Conservation (phyloP, 2,888 invertebrate species). For the Melikaiella ostensackeni region DNA sequence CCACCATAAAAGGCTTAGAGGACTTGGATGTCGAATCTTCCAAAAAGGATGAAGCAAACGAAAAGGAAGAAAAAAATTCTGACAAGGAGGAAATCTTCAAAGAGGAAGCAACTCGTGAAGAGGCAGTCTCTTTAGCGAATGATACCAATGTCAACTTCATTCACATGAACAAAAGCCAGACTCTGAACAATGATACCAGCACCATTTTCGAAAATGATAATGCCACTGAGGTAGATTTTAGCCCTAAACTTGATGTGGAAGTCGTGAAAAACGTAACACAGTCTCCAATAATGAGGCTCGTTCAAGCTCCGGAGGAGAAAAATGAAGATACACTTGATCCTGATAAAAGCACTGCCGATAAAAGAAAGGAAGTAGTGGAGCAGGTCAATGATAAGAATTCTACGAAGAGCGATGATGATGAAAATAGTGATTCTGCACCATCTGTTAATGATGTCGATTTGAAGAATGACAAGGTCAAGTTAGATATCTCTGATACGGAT, state of each 20-base stretch:
- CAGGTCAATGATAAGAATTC: conserved; percentile 15
- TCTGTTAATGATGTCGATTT: conserved; percentile 20
- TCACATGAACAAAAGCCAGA: not conserved
- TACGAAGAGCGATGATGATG: conserved; percentile 16
- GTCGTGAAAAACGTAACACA: conserved; percentile 59
- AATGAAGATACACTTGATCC: not conserved
- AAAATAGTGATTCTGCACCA: not conserved
- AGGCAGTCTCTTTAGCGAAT: conserved; percentile 62
- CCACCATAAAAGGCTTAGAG: not conserved
- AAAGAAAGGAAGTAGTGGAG: not conserved
- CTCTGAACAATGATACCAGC: conserved; percentile 54
- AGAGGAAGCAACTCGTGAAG: conserved; percentile 33
- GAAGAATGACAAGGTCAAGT: not conserved
- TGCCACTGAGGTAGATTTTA: conserved; percentile 47
- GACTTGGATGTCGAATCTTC: conserved; percentile 22
- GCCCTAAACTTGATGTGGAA: conserved; percentile 67
- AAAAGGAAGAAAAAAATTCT: not conserved
- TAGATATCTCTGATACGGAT: not conserved
- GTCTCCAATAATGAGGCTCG: conserved; percentile 53
- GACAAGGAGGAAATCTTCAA: conserved; percentile 34
- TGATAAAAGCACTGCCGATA: conserved; percentile 26
- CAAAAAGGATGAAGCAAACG: not conserved
- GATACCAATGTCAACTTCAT: conserved; percentile 68
- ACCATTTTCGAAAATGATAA: conserved; percentile 51
- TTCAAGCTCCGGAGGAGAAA: conserved; percentile 26